Conservation (phyloP, 64 coral and sea anemone species). For the Anthopleura sola region DNA sequence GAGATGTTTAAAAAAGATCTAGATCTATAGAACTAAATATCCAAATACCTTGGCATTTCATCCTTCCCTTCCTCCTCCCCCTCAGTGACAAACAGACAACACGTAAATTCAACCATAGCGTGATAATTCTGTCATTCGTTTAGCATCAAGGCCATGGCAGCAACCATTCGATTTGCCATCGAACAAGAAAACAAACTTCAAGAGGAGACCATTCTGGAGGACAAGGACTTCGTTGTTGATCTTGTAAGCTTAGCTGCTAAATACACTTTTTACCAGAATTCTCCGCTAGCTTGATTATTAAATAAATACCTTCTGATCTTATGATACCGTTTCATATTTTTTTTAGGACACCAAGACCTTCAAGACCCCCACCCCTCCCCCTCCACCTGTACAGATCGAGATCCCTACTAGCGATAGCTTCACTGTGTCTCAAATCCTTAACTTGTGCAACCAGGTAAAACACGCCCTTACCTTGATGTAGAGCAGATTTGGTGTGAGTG, state of each 20-base stretch:
- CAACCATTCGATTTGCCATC: conserved; percentile 65
- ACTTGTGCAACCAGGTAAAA: conserved; percentile 82
- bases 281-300: background rate
- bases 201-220: conserved; percentile 72
- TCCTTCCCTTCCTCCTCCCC: no score
- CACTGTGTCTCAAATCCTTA: conserved; percentile 74
- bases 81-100: background rate
- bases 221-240: conserved; percentile 94
- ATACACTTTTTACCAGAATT: background rate
- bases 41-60: no score
- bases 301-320: background rate
- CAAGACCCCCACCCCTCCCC: conserved; percentile 90
- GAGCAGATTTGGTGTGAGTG: no score
- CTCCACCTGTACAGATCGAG: conserved; percentile 73
- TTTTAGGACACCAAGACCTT: conserved; percentile 76
- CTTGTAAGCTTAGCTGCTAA: conserved; percentile 40
- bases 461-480: background rate
- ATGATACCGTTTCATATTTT: background rate
- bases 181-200: conserved; percentile 91
- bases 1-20: no score
- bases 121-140: background rate
- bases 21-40: no score
- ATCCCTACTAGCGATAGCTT: conserved; percentile 67
- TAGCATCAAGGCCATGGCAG: conserved; percentile 82
- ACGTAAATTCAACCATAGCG: no score